These are phyloP conservation scores for Electrona antarctica DNA, from an alignment of 2,113 vertebrate species.

Conservation along the genomic window DNA sequence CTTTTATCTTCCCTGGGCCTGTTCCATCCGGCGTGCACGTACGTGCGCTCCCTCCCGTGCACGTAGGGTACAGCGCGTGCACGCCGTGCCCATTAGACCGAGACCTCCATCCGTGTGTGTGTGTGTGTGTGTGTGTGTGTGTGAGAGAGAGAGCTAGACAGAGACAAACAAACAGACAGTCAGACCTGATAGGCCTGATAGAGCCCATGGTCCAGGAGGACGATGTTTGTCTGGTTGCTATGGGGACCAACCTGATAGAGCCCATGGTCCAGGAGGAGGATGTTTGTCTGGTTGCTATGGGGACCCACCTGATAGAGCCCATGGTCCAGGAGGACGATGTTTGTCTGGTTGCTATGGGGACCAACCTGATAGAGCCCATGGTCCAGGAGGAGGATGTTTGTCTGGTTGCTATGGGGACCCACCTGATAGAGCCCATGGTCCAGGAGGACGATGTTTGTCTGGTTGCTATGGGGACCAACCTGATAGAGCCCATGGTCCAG, in stretches of 20 bases:
- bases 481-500: slow-evolving; percentile 97
- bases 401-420: too few relatives aligned
- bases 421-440: slow-evolving; percentile 91
- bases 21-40: background rate
- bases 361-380: slow-evolving; percentile 96
- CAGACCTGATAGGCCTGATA: slow-evolving; percentile 98
- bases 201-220: slow-evolving; percentile 94
- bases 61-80: background rate
- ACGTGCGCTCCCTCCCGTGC: background rate
- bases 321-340: slow-evolving; percentile 93
- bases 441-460: slow-evolving; percentile 86
- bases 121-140: background rate
- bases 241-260: slow-evolving; percentile 89
- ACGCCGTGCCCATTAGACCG: too few relatives aligned
- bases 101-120: slow-evolving; percentile 28
- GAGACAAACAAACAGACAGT: too few relatives aligned
- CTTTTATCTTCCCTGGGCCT: slow-evolving; percentile 58
- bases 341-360: slow-evolving; percentile 14
- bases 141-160: too few relatives aligned
- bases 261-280: slow-evolving; percentile 93
- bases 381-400: slow-evolving; percentile 90
- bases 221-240: slow-evolving; percentile 73
- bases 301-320: slow-evolving; percentile 82
- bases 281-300: slow-evolving; percentile 63
- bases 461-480: slow-evolving; percentile 70